Percentiles rank a stretch among this genome's conserved stretches.
Evolutionary conservation across 2,113 vertebrate genomes (phyloP).

Genomic region (Malurus elegans): DNA sequence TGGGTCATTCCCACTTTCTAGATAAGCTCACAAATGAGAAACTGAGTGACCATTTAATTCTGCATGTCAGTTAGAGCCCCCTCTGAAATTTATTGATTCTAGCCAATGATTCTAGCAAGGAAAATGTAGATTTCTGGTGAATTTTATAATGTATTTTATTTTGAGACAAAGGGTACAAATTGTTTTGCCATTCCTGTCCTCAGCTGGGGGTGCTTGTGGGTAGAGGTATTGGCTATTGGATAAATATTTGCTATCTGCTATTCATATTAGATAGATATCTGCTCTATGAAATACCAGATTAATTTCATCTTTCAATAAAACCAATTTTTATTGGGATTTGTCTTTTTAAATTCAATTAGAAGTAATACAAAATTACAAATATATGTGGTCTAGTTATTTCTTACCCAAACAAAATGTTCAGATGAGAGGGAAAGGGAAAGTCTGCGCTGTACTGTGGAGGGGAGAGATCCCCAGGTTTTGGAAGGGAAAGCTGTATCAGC

Average conservation of each 20-base stretch:
- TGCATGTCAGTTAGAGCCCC: not conserved
- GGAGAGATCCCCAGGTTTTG: not conserved
- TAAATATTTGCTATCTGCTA: not conserved
- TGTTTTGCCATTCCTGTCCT: not conserved
- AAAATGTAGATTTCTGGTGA: not conserved
- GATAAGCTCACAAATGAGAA: not conserved
- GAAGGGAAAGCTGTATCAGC: conserved; percentile 6
- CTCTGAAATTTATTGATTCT: not conserved
- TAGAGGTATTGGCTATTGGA: not conserved
- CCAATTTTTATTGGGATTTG: not conserved
- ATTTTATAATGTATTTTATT: not conserved
- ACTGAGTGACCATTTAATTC: not conserved
- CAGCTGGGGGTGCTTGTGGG: not conserved
- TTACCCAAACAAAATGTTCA: not conserved
- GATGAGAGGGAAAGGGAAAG: not conserved
- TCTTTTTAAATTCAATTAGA: not conserved
- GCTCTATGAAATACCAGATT: not conserved
- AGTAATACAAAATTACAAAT: not conserved
- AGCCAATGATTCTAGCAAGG: not conserved
- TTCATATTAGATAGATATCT: not conserved
- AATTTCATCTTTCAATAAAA: not conserved
- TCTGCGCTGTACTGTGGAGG: not conserved
- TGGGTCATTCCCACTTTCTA: not conserved
- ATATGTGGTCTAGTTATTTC: not conserved
- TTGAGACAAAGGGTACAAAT: not conserved